Evolutionary conservation across 2,888 invertebrate genomes (phyloP), one percentile per base, ranked within the genome.

Genomic region (Pollenia angustigena): DNA sequence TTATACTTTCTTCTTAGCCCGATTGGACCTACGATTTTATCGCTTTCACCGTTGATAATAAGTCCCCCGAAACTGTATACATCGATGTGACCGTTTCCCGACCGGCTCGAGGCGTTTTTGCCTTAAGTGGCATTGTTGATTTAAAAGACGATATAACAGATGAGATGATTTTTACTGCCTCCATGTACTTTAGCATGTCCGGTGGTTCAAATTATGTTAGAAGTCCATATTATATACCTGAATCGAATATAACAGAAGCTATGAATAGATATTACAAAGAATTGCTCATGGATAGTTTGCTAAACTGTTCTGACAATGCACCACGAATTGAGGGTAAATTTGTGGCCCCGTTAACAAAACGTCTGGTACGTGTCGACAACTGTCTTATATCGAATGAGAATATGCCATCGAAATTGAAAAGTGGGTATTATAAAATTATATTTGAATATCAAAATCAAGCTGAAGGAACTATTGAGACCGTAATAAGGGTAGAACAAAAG

Each of bases 301-400:
- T n/a, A 0, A 52, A 64, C n/a, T 76, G 76, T 66, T 6, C 76
- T 3, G 64, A 54, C 8, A 76, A 76, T 56, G 64, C 54, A 12
- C 66, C 54, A 9, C 14, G n/a, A 2, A 2, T 54, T 1, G n/a
- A 44, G 4, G 46, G 16, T 8, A 4, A 44, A 11, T 66, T 76
- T 46, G 10, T 23, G 11, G 32, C 76, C 10, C 76, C 76, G 23
- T 11, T 64, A n/a, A 76, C n/a, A 8, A 76, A 66, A 18, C 66
- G 66, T 7, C 3, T n/a, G 10, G 16, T 76, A 4, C 4, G n/a
- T 14, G 23, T 56, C 1, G 44, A 56, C 1, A 40, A 76, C 4
- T 76, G 76, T 23, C 10, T 46, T 0, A 4, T 76, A 9, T 23
- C 52, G n/a, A 66, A 76, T 66, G 16, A 54, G 9, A 46, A 66